Base-by-base conservation (phyloP, 2,113 vertebrate genomes). In the Zingel zingel region DNA sequence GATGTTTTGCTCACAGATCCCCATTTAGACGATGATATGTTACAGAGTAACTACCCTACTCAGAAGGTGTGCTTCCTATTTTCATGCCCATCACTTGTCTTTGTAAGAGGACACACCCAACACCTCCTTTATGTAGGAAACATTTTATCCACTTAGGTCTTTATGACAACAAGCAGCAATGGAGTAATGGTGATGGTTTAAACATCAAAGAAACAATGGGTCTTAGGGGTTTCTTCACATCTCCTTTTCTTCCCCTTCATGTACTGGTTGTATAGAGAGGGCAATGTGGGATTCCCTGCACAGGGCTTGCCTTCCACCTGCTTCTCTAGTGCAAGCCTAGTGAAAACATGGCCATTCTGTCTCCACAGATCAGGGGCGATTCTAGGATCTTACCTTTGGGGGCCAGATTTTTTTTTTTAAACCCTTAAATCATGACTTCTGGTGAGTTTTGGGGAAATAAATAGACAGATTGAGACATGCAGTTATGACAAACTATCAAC, bases 121-220 rank as follows among this genome's bases (percentile, higher is more conserved):
- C 23, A 50, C 3, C 72, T 23, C 58, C 39, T 66, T 48, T 8
- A 66, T 27, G 39, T 4, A 9, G 39, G 25, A 45, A 12, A 39
- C 2, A 14, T 23, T 39, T 50, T 27, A 58, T 62, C 33, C 58
- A 47, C 48, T 63, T 36, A 25, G n/a, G 25, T 57, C 11, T 19
- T 51, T 21, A 33, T 64, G 63, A 69, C 4, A 74, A 61, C 68
- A 73, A 48, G 77, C 62, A 39, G 50, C 65, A 71, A 36, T 36
- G 27, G 21, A 67, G 18, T n/a, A 70, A 56, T 33, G 23, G 53
- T 48, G 36, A 66, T 58, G 30, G 43, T 59, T 47, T 47, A 7
- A 43, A 27, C 43, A 45, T 58, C 57, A 47, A 48, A 48, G 16
- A 11, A 45, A 18, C 50, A 53, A 54, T 33, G 30, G 7, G 6